Evolutionary conservation across 2,113 vertebrate species (phyloP), one percentile per base, ranked within the genome.

Genomic region (Meriones unguiculatus): DNA sequence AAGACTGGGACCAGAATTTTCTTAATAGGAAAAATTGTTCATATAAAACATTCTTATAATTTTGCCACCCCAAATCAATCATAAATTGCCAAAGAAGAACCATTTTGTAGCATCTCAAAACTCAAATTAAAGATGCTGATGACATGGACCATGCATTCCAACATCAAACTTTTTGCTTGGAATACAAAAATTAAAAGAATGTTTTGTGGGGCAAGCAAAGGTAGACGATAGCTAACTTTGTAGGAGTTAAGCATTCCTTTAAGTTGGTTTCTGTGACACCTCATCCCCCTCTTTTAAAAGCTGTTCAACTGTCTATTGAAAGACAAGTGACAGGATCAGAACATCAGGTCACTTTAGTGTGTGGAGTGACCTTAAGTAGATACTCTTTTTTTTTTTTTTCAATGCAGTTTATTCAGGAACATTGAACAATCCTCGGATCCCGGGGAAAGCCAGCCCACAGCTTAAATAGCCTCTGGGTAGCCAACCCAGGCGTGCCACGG

Each of bases 121-220:
- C 30, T 15, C 67, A 50, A 7, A 24, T 1, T 35, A 25, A 92
- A 78, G 57, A 57, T 65, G 2, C 64, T 38, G 28, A 13, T 78
- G 4, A 7, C 18, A 25, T 28, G 6, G 20, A 13, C 0, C 12
- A 76, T 54, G 38, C 20, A 28, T 77, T 77, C 7, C 17, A 13
- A 78, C 35, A 69, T 93, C 64, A 78, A 82, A 93, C 1, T 3
- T 86, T 25, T 10, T 28, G 50, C 7, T 20, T 90, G 8, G 0
- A 41, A 2, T 3, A 46, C 17, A 52, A 46, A 46, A 46, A 95
- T 12, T 14, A 14, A 91, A 96, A 59, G 7, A 46, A 57, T 81
- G 2, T 69, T 1, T 5, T 81, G 28, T 41, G 17, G 54, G 11
- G 3, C 1, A 35, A 85, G 2, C 9, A 5, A 20, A 7, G 2